Conservation (phyloP, 2,797 vertebrate genomes). For the Megalops cyprinoides region DNA sequence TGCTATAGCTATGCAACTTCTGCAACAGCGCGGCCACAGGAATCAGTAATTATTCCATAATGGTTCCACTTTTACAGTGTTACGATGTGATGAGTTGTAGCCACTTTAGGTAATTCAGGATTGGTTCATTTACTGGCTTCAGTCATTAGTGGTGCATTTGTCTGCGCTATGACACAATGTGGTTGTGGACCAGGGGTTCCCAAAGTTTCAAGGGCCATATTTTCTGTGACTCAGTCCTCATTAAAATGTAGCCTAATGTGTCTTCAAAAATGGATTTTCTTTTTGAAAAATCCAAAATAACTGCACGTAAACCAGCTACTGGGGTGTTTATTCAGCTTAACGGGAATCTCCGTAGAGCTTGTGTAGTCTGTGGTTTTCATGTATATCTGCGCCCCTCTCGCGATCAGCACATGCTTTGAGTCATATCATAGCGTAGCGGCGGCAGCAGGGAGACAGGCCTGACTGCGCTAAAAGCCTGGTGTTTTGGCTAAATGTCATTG, state of each 20-base stretch:
- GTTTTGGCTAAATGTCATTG: not conserved
- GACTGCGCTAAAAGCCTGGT: not conserved
- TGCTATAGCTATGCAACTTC: slow-evolving; percentile 33
- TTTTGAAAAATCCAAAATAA: too few species aligned
- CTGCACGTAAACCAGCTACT: too few species aligned
- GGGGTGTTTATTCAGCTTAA: not conserved
- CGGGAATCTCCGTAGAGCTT: not conserved
- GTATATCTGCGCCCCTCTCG: not conserved
- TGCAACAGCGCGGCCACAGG: slow-evolving; percentile 35
- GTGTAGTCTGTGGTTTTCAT: not conserved
- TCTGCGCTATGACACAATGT: not conserved
- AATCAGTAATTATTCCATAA: slow-evolving; percentile 49
- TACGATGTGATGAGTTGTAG: slow-evolving; percentile 46
- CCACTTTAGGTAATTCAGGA: slow-evolving; percentile 52
- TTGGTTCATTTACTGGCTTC: not conserved
- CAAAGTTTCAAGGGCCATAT: not conserved
- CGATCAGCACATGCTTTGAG: not conserved
- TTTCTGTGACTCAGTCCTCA: not conserved
- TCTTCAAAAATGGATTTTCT: not conserved
- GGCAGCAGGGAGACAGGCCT: not conserved
- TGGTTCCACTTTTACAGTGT: slow-evolving; percentile 41
- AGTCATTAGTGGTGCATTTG: not conserved
- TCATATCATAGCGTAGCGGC: not conserved
- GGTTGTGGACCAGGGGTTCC: not conserved
- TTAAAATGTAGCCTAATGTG: not conserved